Base-by-base conservation (phyloP, 2,888 invertebrate genomes). In the Digitonthophagus gazella region DNA sequence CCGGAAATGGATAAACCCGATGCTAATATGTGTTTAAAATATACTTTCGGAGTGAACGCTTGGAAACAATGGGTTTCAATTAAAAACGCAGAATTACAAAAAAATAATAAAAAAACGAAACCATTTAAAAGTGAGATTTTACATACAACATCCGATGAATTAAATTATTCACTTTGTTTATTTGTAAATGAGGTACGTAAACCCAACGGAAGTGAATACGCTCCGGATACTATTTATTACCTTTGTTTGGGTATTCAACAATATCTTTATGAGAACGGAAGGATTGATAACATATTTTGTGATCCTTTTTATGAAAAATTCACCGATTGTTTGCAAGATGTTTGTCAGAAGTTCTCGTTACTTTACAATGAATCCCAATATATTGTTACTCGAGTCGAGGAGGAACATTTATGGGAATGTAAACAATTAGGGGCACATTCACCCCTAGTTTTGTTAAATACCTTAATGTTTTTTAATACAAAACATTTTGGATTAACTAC, bases 361-460 rank as follows among this genome's bases (percentile, higher is more conserved):
- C 84, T 91, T 72, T 91, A 91, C 79, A 90, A 91, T 78, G 91
- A 92, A 80, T 89, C 91, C 75, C 94, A 93, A 82, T 92, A 91
- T 81, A 91, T 94, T 80, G 91, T 94, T 68, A 94, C 95, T 44
- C 88, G 95, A 73, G 93, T 96, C 6, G 94, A 95, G 80, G 96
- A 96, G 80, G 95, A 95, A 79, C 93, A 95, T 80, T 84, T 96
- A 66, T 96, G 96, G 96, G 96, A 96, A 80, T 91, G 93, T 76
- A 93, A 93, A 78, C 96, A 96, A 83, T 85, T 96, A 8, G 96
- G 96, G 20, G 94, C 95, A 2, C 93, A 95, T 82, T 95, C 96
- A 0, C 96, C 96, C 0, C 92, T 95, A 79, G 94, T 95, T 0
- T 85, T 96, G 2, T 85, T 96, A 0, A 94, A 93, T 75, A 96